These are phyloP conservation scores for Hyposoter didymator DNA, from an alignment of 2,888 invertebrate genomes.

Conservation along the genomic window DNA sequence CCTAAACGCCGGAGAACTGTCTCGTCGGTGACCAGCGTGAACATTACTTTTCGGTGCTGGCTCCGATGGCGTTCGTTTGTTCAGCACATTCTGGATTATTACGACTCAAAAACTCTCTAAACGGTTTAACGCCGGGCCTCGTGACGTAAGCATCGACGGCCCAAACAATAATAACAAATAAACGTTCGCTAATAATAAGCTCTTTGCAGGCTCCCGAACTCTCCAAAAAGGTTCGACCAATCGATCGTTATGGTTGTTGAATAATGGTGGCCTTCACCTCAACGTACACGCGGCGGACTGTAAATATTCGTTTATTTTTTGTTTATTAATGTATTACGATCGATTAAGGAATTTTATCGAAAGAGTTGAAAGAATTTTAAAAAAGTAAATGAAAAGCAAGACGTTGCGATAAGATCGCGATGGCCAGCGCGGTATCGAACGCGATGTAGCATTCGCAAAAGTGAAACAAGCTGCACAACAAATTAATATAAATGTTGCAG, in stretches of 20 bases:
- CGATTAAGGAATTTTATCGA: background rate
- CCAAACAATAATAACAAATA: conserved; percentile 3
- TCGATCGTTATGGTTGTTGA: background rate
- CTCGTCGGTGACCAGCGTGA: no score
- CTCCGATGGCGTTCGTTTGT: no score
- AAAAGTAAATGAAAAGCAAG: background rate
- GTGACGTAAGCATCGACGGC: conserved; percentile 2
- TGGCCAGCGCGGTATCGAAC: background rate
- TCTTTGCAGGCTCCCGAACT: background rate
- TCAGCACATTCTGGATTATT: background rate
- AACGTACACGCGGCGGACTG: background rate
- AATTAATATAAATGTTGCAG: conserved; percentile 76
- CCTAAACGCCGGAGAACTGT: no score
- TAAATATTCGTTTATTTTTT: background rate
- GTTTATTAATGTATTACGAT: background rate
- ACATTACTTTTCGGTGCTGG: no score
- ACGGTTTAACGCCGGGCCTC: background rate
- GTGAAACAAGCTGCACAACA: conserved; percentile 65
- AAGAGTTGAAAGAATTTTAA: background rate
- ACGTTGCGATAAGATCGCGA: background rate
- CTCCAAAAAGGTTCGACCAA: background rate
- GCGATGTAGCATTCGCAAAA: background rate
- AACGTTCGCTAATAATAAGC: background rate
- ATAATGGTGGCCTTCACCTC: background rate
- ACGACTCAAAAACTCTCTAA: background rate